Percentiles rank a stretch among this genome's conserved stretches.
Conservation (phyloP, 2,797 vertebrate species). For the Xerus rutilus region DNA sequence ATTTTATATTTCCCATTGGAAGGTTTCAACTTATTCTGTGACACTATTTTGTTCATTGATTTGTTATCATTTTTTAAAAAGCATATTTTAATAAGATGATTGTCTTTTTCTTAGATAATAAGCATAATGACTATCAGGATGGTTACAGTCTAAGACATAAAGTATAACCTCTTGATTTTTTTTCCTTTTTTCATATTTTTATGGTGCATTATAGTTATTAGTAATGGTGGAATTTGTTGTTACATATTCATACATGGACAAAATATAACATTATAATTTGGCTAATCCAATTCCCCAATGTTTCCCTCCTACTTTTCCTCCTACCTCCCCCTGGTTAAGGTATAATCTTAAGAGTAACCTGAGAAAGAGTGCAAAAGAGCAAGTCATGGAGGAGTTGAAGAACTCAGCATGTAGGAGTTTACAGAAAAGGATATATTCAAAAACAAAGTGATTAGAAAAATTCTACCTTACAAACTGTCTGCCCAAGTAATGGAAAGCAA, state of each 20-base stretch:
- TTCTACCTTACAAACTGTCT: not conserved
- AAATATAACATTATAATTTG: no score
- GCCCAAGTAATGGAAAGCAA: not conserved
- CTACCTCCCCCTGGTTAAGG: no score
- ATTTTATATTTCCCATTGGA: slow-evolving; percentile 29
- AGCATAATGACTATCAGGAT: slow-evolving; percentile 3
- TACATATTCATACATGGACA: no score
- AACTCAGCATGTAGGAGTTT: not conserved
- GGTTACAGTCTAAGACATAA: not conserved
- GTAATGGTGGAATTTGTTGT: no score
- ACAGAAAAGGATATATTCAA: not conserved
- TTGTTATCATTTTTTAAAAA: slow-evolving; percentile 22
- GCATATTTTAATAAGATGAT: slow-evolving; percentile 38
- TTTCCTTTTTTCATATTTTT: no score
- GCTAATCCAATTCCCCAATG: no score
- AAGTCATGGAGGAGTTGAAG: not conserved
- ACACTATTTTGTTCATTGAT: slow-evolving; percentile 20
- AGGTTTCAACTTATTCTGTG: slow-evolving; percentile 10
- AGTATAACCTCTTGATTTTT: not conserved
- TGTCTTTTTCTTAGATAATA: not conserved
- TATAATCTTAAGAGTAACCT: not conserved
- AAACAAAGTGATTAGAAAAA: not conserved
- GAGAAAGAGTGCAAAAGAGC: not conserved
- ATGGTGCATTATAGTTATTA: no score
- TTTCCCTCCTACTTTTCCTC: not conserved